phyloP scores from a whole-genome alignment of 1,140 invertebrate genomes.

The Vanessa atalanta region DNA sequence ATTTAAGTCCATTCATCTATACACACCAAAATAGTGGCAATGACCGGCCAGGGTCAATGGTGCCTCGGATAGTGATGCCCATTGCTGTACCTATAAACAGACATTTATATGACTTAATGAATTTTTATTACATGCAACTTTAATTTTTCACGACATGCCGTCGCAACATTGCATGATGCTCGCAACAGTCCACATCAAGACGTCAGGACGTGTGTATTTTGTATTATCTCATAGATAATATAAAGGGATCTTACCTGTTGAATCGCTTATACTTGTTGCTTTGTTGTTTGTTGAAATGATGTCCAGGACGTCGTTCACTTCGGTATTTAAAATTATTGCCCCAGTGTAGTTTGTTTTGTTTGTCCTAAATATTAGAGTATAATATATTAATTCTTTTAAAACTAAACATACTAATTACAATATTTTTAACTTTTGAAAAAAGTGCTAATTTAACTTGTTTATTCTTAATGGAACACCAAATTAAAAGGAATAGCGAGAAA shows the following conservation, averaged over 20 bases:
- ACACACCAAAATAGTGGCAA: constrained; percentile 50
- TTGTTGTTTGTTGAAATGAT: constrained; percentile 72
- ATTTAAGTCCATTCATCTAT: constrained; percentile 56
- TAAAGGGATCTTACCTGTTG: constrained; percentile 56
- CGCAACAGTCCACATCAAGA: too few species aligned
- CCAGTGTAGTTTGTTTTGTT: constrained; percentile 74
- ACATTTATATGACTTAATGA: neutral
- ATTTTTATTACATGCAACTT: too few species aligned
- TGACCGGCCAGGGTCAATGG: constrained; percentile 65
- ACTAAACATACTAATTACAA: too few species aligned
- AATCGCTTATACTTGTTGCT: constrained; percentile 74
- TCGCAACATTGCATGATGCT: too few species aligned
- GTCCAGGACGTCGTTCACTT: constrained; percentile 56
- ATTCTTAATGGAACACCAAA: too few species aligned
- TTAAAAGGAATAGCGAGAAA: too few species aligned
- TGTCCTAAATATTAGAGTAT: constrained; percentile 53
- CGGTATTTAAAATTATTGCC: constrained; percentile 66
- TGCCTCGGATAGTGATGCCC: constrained; percentile 69
- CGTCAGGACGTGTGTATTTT: too few species aligned
- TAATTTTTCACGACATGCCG: too few species aligned
- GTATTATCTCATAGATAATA: too few species aligned
- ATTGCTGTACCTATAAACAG: constrained; percentile 62
- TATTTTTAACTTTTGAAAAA: too few species aligned
- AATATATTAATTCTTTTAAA: neutral
- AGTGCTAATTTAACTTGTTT: too few species aligned